A percentile compares a stretch with the other conserved stretches of the same genome.
These are phyloP conservation scores for Adoxophyes honmai DNA, from an alignment of 1,140 invertebrate species.

Conservation along the genomic window DNA sequence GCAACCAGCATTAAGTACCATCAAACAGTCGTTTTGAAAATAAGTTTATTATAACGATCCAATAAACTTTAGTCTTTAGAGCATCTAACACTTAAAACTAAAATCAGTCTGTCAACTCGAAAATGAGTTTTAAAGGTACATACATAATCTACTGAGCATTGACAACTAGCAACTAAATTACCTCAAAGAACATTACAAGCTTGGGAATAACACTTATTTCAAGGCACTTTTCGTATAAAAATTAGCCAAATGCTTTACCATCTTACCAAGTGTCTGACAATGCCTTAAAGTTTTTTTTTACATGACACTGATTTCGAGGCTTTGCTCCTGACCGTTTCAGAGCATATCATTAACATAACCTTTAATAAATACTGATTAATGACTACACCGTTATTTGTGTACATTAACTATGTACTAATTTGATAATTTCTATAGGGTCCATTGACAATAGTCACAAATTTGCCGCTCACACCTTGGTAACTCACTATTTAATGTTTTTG, in stretches of 20 bases:
- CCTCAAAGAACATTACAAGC: background rate
- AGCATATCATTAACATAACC: conserved; percentile 13
- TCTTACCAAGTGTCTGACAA: background rate
- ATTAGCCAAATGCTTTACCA: background rate
- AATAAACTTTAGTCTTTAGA: conserved; percentile 39
- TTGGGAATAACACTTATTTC: conserved; percentile 6
- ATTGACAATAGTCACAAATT: conserved; percentile 9
- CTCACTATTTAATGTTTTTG: conserved; percentile 20
- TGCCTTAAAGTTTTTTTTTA: too few species aligned
- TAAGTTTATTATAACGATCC: conserved; percentile 27
- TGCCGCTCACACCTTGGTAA: conserved; percentile 30
- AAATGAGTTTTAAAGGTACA: conserved; percentile 52
- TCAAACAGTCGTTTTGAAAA: conserved; percentile 15
- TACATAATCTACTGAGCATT: conserved; percentile 44
- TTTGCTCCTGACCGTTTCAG: background rate
- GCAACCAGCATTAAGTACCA: background rate
- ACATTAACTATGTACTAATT: background rate
- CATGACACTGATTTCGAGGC: background rate
- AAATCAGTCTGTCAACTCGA: conserved; percentile 67
- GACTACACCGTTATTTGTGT: conserved; percentile 17
- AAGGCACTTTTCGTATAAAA: conserved; percentile 12
- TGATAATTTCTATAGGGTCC: background rate
- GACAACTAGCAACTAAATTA: conserved; percentile 23
- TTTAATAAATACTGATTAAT: conserved; percentile 28
- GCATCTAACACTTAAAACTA: conserved; percentile 60